These are phyloP conservation scores for Ivindomyrus marchei DNA, from an alignment of 2,113 vertebrate genomes.

Conservation along the genomic window DNA sequence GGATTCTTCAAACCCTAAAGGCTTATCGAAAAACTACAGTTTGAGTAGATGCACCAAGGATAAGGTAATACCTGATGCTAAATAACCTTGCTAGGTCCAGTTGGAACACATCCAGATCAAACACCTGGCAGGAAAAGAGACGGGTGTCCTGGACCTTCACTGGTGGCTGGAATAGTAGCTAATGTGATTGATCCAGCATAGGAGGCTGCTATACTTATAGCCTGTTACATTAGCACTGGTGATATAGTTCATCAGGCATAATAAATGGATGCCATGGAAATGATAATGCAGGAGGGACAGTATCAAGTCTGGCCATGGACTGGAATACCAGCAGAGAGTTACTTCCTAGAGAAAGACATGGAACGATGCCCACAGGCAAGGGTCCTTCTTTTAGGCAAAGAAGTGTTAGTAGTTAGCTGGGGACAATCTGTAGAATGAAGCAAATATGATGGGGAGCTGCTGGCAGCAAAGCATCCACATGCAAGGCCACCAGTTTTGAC, in stretches of 20 bases:
- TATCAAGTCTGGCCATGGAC: neutral
- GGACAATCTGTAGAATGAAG: neutral
- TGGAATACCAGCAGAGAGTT: neutral
- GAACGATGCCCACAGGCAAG: neutral
- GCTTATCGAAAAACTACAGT: neutral
- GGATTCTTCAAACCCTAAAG: neutral
- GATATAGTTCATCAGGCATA: neutral
- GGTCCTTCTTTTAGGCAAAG: neutral
- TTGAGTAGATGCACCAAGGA: neutral
- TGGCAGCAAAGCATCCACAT: neutral
- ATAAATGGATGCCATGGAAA: neutral
- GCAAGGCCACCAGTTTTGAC: neutral
- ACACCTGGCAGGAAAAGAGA: neutral
- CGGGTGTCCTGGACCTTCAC: neutral
- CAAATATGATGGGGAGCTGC: neutral
- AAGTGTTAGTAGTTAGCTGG: neutral
- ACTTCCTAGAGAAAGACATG: neutral
- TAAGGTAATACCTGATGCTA: neutral
- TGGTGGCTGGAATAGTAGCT: neutral
- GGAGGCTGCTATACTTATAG: neutral
- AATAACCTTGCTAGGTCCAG: neutral
- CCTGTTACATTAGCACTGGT: neutral
- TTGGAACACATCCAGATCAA: neutral
- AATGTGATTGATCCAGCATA: neutral
- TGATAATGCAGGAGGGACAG: neutral